A percentile compares a stretch with the other conserved stretches of the same genome.
Evolutionary conservation across 2,113 vertebrate species (phyloP).

Genomic region (Pseudorectes ferrugineus): DNA sequence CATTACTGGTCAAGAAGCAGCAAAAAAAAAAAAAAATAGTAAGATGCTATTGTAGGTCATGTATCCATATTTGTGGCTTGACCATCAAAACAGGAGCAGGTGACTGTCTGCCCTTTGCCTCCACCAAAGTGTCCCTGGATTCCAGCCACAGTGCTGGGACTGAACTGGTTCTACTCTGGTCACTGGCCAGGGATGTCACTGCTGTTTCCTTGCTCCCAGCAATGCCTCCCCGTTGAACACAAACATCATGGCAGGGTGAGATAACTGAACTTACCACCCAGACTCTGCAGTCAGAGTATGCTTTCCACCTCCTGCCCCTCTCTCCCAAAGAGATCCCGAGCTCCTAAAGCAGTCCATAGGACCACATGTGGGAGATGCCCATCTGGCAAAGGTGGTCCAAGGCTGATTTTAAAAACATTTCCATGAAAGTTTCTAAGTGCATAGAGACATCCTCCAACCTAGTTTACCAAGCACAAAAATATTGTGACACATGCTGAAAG

Average conservation of each 20-base stretch:
- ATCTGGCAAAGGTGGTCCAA: neutral
- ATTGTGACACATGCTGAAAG: neutral
- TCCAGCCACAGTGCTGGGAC: neutral
- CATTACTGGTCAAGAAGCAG: neutral
- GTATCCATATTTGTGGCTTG: neutral
- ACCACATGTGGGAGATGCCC: neutral
- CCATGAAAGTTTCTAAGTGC: neutral
- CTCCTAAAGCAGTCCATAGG: neutral
- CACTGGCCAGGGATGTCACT: neutral
- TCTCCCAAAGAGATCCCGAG: neutral
- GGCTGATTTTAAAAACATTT: neutral
- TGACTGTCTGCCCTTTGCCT: conserved; percentile 17
- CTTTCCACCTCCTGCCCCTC: neutral
- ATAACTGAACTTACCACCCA: neutral
- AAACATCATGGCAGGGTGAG: neutral
- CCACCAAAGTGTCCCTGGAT: neutral
- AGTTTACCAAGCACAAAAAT: neutral
- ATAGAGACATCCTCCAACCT: neutral
- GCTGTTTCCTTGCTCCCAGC: neutral
- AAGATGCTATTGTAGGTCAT: neutral
- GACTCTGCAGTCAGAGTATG: neutral
- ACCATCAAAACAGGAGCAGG: neutral
- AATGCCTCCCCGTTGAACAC: neutral
- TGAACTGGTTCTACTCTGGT: neutral
- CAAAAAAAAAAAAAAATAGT: neutral